Percentiles rank a stretch among this genome's conserved stretches.
phyloP scores from a whole-genome alignment of 2,113 vertebrate genomes.

The Australoheros scitulus region DNA sequence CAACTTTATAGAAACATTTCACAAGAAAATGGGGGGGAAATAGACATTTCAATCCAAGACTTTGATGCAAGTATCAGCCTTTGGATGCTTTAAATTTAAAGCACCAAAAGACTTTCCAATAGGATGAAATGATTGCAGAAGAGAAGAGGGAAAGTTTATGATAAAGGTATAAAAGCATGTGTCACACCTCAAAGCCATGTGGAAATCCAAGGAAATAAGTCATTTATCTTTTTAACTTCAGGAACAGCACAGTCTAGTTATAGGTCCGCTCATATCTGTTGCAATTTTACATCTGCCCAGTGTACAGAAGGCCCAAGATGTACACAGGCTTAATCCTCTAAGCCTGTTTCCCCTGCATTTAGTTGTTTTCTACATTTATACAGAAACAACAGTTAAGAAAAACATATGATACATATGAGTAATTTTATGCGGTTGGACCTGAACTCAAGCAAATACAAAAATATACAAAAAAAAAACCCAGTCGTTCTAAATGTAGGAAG shows the following conservation, averaged over 20 bases:
- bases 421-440: background rate
- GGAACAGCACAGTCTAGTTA: background rate
- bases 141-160: background rate
- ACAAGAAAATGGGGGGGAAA: background rate
- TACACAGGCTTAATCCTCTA: background rate
- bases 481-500: slow-evolving; percentile 51
- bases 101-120: background rate
- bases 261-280: background rate
- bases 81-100: background rate
- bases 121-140: background rate
- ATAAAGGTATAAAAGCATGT: background rate
- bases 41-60: background rate
- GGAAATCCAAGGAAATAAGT: background rate
- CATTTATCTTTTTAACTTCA: background rate
- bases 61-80: background rate
- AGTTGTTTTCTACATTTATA: background rate
- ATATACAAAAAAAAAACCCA: background rate
- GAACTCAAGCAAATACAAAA: background rate
- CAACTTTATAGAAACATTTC: background rate
- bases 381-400: background rate
- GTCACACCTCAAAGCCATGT: background rate
- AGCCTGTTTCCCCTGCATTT: background rate
- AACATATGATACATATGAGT: background rate
- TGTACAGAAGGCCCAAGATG: background rate
- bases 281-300: background rate